phyloP scores from a whole-genome alignment of 2,888 invertebrate genomes.

The Xestia c-nigrum region DNA sequence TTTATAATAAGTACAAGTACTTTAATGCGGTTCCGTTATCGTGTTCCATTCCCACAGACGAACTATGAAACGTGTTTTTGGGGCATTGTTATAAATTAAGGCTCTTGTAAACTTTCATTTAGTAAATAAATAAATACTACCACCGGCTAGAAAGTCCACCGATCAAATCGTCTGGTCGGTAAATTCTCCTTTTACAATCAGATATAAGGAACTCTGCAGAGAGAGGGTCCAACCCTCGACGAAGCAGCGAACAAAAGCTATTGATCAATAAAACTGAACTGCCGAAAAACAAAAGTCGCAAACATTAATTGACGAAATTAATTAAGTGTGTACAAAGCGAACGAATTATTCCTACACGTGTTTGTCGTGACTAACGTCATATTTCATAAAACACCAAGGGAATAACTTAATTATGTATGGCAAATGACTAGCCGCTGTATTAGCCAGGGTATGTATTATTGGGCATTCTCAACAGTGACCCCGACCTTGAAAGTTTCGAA shows the following conservation, averaged over 20 bases:
- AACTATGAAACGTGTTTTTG: too few relatives aligned
- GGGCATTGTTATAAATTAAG: too few relatives aligned
- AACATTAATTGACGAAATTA: constrained; percentile 9
- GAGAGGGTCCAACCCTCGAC: too few relatives aligned
- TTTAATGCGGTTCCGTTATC: too few relatives aligned
- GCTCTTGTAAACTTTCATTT: too few relatives aligned
- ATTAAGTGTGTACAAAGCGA: neutral
- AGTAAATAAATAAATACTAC: too few relatives aligned
- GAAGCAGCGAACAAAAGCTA: neutral
- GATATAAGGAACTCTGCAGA: too few relatives aligned
- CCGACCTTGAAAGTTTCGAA: constrained; percentile 26
- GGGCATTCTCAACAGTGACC: constrained; percentile 8
- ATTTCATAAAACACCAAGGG: constrained; percentile 3
- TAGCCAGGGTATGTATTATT: neutral
- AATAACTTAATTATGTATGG: constrained; percentile 35
- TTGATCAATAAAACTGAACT: neutral
- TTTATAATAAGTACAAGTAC: too few relatives aligned
- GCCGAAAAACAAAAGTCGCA: neutral
- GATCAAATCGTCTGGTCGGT: too few relatives aligned
- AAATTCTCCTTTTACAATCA: too few relatives aligned
- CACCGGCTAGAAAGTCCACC: too few relatives aligned
- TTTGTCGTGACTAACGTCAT: constrained; percentile 30
- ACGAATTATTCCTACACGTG: constrained; percentile 5
- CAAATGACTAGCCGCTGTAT: constrained; percentile 4
- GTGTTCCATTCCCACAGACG: too few relatives aligned